A percentile compares a stretch with the other conserved stretches of the same genome.
These are phyloP conservation scores for Probosciger aterrimus DNA, from an alignment of 2,113 vertebrate species.

Conservation along the genomic window DNA sequence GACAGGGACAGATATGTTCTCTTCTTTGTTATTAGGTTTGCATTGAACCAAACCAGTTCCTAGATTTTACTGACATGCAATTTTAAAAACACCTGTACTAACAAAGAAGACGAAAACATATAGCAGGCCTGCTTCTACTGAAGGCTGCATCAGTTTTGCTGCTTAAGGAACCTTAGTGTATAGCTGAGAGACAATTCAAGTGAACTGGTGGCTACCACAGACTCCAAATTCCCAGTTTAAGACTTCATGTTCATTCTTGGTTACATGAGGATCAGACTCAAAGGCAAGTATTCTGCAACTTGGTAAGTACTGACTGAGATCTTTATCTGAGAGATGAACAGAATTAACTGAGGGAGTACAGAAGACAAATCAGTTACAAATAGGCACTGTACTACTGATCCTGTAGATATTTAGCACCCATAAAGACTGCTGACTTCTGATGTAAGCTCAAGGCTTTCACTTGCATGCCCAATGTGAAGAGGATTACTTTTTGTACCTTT, in stretches of 20 bases:
- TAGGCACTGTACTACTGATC: background rate
- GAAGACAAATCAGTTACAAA: background rate
- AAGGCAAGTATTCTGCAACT: background rate
- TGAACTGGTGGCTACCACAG: background rate
- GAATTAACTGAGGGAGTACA: background rate
- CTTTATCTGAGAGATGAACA: background rate
- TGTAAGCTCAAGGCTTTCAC: background rate
- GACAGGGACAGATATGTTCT: rapidly evolving
- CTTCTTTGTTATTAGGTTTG: background rate
- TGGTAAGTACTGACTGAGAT: background rate
- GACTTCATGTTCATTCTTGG: background rate
- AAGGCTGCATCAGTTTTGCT: background rate
- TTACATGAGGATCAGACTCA: background rate
- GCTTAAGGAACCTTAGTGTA: background rate
- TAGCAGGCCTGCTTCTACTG: background rate
- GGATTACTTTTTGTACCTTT: background rate
- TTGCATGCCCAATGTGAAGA: background rate
- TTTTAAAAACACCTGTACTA: background rate
- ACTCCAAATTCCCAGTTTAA: background rate
- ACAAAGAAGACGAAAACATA: background rate
- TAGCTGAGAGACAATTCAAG: background rate
- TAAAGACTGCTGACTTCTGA: background rate
- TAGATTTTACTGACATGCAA: background rate
- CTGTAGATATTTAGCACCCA: background rate
- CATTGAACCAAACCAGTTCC: background rate